Percentiles rank a stretch among this genome's conserved stretches.
phyloP scores from a whole-genome alignment of 2,888 invertebrate species.

The Lasioglossum calceatum region DNA sequence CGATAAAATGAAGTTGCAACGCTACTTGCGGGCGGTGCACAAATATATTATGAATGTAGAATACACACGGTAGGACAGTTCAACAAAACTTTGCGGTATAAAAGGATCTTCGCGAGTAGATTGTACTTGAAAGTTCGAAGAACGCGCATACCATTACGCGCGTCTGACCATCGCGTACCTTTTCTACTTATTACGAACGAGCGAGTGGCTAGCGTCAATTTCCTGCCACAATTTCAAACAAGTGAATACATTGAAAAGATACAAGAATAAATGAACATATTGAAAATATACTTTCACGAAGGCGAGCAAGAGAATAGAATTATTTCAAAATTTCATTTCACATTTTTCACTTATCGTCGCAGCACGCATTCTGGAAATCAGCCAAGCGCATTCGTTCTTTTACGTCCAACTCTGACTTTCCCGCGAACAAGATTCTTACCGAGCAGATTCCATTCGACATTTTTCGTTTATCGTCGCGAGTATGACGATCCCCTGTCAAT shows the following conservation, averaged over 20 bases:
- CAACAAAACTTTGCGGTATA: neutral
- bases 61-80: neutral
- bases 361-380: neutral
- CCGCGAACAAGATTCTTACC: neutral
- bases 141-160: neutral
- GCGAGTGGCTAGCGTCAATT: neutral
- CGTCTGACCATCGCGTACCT: neutral
- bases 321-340: neutral
- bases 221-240: neutral
- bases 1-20: neutral
- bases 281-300: neutral
- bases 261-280: neutral
- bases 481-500: neutral
- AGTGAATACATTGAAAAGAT: neutral
- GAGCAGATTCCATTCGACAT: neutral
- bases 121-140: neutral
- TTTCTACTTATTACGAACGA: neutral
- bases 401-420: neutral
- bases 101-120: neutral
- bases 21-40: neutral
- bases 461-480: neutral
- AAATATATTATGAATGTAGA: neutral
- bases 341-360: neutral
- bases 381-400: neutral
- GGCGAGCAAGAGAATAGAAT: neutral